Percentiles rank a stretch among this genome's conserved stretches.
Evolutionary conservation across 2,113 vertebrate genomes (phyloP).

Genomic region (Rhinolophus ferrumequinum): DNA sequence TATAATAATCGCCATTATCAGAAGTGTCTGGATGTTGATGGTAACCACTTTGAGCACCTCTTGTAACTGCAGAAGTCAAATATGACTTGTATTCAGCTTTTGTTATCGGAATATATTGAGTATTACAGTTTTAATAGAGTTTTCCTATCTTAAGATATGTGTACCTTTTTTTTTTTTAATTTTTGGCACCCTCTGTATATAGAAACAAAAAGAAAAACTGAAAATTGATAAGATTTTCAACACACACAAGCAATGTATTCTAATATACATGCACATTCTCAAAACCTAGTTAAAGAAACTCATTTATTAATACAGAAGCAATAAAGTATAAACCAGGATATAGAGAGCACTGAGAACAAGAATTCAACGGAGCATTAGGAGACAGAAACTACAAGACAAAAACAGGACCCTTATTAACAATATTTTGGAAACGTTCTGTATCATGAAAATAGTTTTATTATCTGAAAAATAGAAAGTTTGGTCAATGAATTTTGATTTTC

Average conservation of each 20-base stretch:
- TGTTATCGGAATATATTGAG: no score
- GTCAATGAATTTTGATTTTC: not conserved
- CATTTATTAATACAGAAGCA: not conserved
- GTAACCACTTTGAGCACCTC: no score
- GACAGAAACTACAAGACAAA: not conserved
- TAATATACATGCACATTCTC: not conserved
- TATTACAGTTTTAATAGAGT: no score
- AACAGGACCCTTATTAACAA: not conserved
- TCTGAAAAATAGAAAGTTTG: not conserved
- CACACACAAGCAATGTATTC: not conserved
- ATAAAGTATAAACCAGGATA: not conserved
- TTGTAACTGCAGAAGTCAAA: no score
- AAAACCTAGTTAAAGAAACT: not conserved
- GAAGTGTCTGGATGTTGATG: no score
- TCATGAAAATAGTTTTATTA: not conserved
- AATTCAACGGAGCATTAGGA: not conserved
- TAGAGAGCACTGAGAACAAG: not conserved
- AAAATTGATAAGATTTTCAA: not conserved
- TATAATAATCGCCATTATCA: no score
- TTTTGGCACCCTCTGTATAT: not conserved
- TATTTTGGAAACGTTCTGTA: not conserved
- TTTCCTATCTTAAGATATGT: no score
- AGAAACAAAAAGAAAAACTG: not conserved
- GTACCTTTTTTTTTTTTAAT: no score
- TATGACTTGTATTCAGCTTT: no score